Conservation (phyloP, 2,113 vertebrate species). For the Scolopax mira region DNA sequence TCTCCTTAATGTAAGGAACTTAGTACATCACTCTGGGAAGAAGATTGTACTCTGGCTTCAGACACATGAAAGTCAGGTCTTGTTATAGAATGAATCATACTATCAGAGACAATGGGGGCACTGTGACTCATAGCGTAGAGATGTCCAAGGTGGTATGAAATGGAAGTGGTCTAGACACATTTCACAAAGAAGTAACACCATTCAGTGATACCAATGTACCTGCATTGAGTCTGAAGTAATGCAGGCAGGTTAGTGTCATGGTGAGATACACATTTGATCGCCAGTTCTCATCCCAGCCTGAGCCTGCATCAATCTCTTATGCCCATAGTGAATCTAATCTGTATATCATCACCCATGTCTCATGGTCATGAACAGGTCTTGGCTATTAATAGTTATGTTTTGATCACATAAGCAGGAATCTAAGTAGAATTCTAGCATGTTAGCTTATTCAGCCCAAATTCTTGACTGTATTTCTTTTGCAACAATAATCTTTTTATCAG, state of each 20-base stretch:
- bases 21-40: not conserved
- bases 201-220: not conserved
- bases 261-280: not conserved
- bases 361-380: not conserved
- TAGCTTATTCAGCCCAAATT: not conserved
- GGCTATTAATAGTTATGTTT: not conserved
- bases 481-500: not conserved
- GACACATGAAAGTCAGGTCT: not conserved
- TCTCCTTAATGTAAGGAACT: not conserved
- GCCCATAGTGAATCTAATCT: not conserved
- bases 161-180: not conserved
- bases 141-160: not conserved
- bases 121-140: not conserved
- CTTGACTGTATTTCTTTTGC: not conserved
- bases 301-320: not conserved
- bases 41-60: not conserved
- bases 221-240: not conserved
- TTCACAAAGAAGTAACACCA: not conserved
- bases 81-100: accelerated
- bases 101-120: not conserved
- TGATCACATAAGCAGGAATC: not conserved
- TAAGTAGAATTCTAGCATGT: not conserved
- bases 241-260: accelerated
- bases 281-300: not conserved
- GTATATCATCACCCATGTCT: not conserved